Conservation (phyloP, 2,888 invertebrate genomes). For the Caenorhabditis wallacei region DNA sequence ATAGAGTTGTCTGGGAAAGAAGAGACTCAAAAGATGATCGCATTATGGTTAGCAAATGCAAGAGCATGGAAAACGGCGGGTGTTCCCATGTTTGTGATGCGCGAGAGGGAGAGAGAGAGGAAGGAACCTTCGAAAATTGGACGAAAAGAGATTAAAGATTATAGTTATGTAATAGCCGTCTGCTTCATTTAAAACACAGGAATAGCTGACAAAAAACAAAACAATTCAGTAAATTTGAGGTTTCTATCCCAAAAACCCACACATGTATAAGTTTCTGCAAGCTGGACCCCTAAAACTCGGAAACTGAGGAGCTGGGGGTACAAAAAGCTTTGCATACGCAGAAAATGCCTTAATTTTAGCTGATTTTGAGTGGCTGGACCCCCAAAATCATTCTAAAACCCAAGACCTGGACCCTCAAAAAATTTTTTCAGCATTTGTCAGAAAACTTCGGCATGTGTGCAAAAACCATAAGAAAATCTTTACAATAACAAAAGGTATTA, state of each 20-base stretch:
- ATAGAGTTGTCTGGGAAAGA: no score
- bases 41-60: slow-evolving; percentile 36
- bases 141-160: slow-evolving; percentile 40
- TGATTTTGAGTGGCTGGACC: no score
- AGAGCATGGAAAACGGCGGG: slow-evolving; percentile 13
- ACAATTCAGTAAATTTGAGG: not conserved
- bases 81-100: slow-evolving; percentile 28
- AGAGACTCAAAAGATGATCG: slow-evolving; percentile 33
- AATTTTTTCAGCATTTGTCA: no score
- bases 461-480: not conserved
- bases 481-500: not conserved
- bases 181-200: not conserved
- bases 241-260: no score
- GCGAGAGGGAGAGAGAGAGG: not conserved
- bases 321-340: not conserved
- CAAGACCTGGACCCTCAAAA: no score
- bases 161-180: slow-evolving; percentile 37
- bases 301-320: no score
- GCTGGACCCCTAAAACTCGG: no score
- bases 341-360: no score
- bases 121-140: slow-evolving; percentile 1
- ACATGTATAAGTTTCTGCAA: no score
- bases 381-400: no score
- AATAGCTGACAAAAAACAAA: not conserved
- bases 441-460: no score